phyloP scores from a whole-genome alignment of 2,888 invertebrate species.

The Scrobipalpa costella region DNA sequence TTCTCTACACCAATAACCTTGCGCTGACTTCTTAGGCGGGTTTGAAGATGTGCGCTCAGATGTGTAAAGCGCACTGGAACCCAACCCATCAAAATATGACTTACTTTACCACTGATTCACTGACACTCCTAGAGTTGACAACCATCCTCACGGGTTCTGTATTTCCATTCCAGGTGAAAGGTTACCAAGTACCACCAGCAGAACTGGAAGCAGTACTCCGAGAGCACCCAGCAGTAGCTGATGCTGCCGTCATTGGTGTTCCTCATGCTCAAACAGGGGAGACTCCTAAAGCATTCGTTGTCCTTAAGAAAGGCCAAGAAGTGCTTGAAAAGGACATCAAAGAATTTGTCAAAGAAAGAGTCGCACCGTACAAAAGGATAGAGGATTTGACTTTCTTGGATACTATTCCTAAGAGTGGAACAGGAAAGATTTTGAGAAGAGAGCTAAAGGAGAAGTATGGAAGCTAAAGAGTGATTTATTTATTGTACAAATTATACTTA shows the following conservation, averaged over 20 bases:
- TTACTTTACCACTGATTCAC: no score
- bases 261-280: slow-evolving; percentile 87
- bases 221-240: slow-evolving; percentile 86
- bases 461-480: neutral
- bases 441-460: slow-evolving; percentile 75
- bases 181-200: slow-evolving; percentile 92
- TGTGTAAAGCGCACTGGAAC: no score
- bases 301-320: slow-evolving; percentile 59
- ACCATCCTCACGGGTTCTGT: no score
- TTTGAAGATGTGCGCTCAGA: no score
- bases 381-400: slow-evolving; percentile 85
- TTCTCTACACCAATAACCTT: no score
- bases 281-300: slow-evolving; percentile 88
- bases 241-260: slow-evolving; percentile 92
- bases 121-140: neutral
- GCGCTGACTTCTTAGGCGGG: no score
- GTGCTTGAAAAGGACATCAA: slow-evolving; percentile 79
- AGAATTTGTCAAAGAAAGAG: slow-evolving; percentile 84
- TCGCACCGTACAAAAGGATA: slow-evolving; percentile 89
- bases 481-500: neutral
- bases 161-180: slow-evolving; percentile 78
- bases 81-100: no score
- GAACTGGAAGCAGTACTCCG: slow-evolving; percentile 90
- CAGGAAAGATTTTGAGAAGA: slow-evolving; percentile 89
- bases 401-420: slow-evolving; percentile 86